Percentiles rank a stretch among this genome's conserved stretches.
Evolutionary conservation across 2,797 vertebrate species (phyloP).

Genomic region (Iguana delicatissima): DNA sequence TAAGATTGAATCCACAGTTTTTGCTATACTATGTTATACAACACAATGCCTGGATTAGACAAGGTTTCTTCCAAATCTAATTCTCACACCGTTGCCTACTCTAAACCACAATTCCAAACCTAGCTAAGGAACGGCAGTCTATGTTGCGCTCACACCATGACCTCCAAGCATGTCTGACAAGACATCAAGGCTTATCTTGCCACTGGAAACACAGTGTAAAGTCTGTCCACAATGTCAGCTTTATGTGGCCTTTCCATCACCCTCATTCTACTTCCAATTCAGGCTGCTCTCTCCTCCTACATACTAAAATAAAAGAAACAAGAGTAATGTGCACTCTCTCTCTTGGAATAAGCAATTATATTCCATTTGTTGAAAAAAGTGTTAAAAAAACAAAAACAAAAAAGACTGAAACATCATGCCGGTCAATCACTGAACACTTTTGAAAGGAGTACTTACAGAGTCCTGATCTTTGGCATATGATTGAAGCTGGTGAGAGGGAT

Average conservation of each 20-base stretch:
- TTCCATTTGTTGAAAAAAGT: slow-evolving; percentile 1
- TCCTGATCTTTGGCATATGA: slow-evolving; percentile 99
- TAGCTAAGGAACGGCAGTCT: background rate
- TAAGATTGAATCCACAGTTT: background rate
- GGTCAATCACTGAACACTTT: background rate
- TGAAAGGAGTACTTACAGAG: slow-evolving; percentile 89
- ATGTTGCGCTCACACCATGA: background rate
- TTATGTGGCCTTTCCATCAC: background rate
- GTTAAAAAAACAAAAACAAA: background rate
- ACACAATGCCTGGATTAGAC: background rate
- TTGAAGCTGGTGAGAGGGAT: slow-evolving; percentile 99
- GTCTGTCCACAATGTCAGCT: background rate
- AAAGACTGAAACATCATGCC: background rate
- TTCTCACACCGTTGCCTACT: background rate
- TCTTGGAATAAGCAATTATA: background rate
- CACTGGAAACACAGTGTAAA: background rate
- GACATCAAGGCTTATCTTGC: too few species aligned
- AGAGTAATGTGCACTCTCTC: background rate
- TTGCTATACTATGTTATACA: background rate
- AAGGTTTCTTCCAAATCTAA: background rate
- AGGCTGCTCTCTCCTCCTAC: background rate
- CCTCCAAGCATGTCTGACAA: background rate
- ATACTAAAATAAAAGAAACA: background rate
- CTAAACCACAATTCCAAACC: background rate
- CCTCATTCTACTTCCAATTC: background rate